Percentiles rank a stretch among this genome's conserved stretches.
Evolutionary conservation across 2,797 vertebrate genomes (phyloP).

Genomic region (Darevskia nairensis): DNA sequence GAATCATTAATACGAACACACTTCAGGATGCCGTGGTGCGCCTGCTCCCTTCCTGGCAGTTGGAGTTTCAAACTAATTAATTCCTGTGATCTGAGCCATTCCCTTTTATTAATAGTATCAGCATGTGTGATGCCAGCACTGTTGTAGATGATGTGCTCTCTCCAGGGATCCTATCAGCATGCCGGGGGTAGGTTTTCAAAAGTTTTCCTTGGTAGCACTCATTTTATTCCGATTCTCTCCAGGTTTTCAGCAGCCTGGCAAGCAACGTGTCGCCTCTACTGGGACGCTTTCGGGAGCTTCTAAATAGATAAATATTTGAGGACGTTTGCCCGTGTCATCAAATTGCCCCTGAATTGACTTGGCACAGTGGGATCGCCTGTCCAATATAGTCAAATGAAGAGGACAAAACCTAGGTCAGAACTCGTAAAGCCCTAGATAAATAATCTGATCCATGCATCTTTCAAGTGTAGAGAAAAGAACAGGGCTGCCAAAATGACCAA

Average conservation of each 20-base stretch:
- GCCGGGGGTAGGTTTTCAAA: constrained; percentile 68
- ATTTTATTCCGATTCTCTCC: constrained; percentile 62
- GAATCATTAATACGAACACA: constrained; percentile 65
- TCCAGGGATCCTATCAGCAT: constrained; percentile 71
- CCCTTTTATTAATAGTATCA: constrained; percentile 77
- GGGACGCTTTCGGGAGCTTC: constrained; percentile 32
- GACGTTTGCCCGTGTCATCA: not conserved
- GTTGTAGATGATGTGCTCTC: constrained; percentile 68
- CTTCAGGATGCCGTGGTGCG: constrained; percentile 70
- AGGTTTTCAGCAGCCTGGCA: constrained; percentile 56
- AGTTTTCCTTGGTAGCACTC: constrained; percentile 54
- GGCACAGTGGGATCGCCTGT: not conserved
- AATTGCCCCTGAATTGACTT: not conserved
- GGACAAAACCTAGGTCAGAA: not conserved
- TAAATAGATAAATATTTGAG: not conserved
- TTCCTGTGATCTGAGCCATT: constrained; percentile 77
- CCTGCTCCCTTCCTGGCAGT: constrained; percentile 70
- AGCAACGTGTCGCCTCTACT: constrained; percentile 67
- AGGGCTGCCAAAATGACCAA: not conserved
- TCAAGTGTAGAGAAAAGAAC: not conserved
- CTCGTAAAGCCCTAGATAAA: not conserved
- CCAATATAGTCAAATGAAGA: not conserved
- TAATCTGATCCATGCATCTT: not conserved
- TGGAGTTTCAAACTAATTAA: constrained; percentile 79
- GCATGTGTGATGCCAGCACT: constrained; percentile 69